Base-by-base conservation (phyloP, 2,888 invertebrate genomes). In the Hololepta plana region DNA sequence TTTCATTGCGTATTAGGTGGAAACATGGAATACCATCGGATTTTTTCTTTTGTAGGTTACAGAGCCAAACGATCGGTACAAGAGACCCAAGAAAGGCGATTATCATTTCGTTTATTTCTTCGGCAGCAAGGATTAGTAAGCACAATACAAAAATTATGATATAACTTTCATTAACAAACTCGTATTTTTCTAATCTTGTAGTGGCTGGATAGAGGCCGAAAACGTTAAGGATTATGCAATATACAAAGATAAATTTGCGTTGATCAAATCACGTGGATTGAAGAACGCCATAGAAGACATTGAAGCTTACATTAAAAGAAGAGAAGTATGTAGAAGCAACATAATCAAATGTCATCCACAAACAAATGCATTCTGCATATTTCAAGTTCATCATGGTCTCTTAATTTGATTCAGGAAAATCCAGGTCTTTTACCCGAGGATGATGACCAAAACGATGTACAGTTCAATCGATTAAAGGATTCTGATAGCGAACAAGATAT, bases 121-220 rank as follows among this genome's bases (percentile, higher is more conserved):
- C 57, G 91, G 91, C 29, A 73, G 81, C n/a, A 79, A 85, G 44
- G 88, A 91, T 53, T 88, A 82, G 90, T 90, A 65, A 85, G 90
- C 76, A 46, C 23, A 28, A 23, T 24, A 32, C 28, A 22, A 34
- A 33, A n/a, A n/a, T n/a, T n/a, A n/a, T n/a, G n/a, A n/a, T n/a
- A n/a, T n/a, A n/a, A n/a, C n/a, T n/a, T 10, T 15, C 4, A 23
- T 12, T 26, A 9, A 6, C 11, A 16, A n/a, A 12, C 6, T 4
- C n/a, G 20, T 27, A 31, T 30, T 24, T 29, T 26, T 15, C 34
- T 32, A 34, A 39, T 28, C 36, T 43, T 49, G 19, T 59, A 85
- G 84, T 59, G 88, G 84, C 4, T 91, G 87, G 85, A 84, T 91
- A 36, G 85, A 85, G 46, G 75, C 79, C 38, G 64, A 66, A 35